A percentile compares a stretch with the other conserved stretches of the same genome.
Evolutionary conservation across 2,888 invertebrate genomes (phyloP).

Genomic region (Mantis religiosa): DNA sequence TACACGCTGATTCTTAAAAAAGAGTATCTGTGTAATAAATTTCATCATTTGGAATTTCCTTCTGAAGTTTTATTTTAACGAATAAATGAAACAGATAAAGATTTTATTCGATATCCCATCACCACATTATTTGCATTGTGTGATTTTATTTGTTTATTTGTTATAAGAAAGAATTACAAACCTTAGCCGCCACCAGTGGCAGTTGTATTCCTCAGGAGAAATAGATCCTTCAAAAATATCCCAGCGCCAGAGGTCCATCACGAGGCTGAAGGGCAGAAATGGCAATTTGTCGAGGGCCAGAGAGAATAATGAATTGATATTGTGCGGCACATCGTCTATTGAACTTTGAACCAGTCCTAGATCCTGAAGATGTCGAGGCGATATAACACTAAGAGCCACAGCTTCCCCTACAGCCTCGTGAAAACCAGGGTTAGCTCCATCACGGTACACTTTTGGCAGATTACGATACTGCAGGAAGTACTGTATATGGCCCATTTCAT

Average conservation of each 20-base stretch:
- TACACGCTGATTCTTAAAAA: too few relatives aligned
- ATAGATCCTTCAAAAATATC: slow-evolving; percentile 74
- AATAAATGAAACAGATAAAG: too few relatives aligned
- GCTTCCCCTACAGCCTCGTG: slow-evolving; percentile 92
- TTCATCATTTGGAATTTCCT: too few relatives aligned
- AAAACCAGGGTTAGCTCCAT: slow-evolving; percentile 92
- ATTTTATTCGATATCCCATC: too few relatives aligned
- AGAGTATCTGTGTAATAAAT: too few relatives aligned
- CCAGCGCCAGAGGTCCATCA: slow-evolving; percentile 84
- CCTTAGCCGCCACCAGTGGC: slow-evolving; percentile 84
- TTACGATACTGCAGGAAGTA: slow-evolving; percentile 82
- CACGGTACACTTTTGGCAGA: slow-evolving; percentile 79
- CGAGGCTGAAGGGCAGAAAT: slow-evolving; percentile 77
- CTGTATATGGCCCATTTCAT: slow-evolving; percentile 88
- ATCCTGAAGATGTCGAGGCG: slow-evolving; percentile 79
- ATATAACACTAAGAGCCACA: slow-evolving; percentile 77
- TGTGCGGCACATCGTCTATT: slow-evolving; percentile 74
- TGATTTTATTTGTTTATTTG: too few relatives aligned
- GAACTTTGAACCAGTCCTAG: slow-evolving; percentile 77
- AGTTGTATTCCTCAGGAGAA: slow-evolving; percentile 74
- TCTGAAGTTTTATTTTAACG: too few relatives aligned
- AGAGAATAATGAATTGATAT: slow-evolving; percentile 79
- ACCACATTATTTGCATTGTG: too few relatives aligned
- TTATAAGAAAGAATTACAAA: slow-evolving; percentile 38
- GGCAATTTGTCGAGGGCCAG: slow-evolving; percentile 82